Conservation (phyloP, 2,888 invertebrate genomes). For the Andricus quercusramuli region DNA sequence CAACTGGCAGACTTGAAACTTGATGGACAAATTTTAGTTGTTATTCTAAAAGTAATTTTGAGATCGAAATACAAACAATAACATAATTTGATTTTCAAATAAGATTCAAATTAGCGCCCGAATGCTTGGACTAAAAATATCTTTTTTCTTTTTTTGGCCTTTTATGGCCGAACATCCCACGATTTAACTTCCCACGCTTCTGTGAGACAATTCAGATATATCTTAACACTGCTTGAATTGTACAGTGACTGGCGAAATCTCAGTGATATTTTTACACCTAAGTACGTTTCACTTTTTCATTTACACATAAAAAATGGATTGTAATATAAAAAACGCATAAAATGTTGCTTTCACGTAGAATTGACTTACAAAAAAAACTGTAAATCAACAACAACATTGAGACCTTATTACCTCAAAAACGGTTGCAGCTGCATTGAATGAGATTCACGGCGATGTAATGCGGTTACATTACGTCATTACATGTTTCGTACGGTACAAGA, state of each 20-base stretch:
- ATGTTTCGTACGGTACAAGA: constrained; percentile 17
- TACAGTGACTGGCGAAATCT: background rate
- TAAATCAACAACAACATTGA: background rate
- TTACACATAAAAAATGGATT: background rate
- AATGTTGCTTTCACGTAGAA: background rate
- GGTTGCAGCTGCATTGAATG: constrained; percentile 24
- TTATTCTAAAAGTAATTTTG: no score
- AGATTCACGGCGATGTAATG: constrained; percentile 37
- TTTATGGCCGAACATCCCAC: background rate
- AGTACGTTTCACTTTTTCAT: background rate
- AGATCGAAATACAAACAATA: no score
- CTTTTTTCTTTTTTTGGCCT: background rate
- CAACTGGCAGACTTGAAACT: no score
- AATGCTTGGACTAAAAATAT: background rate
- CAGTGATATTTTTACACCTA: background rate
- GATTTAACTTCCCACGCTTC: background rate
- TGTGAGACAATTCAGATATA: background rate
- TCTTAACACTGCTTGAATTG: background rate
- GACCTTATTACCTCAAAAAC: background rate
- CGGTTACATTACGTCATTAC: constrained; percentile 36
- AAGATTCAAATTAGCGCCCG: background rate
- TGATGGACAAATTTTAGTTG: no score
- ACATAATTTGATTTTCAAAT: background rate
- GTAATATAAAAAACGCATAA: background rate
- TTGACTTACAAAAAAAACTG: background rate